phyloP scores from a whole-genome alignment of 2,113 vertebrate species.

The Nestor notabilis region DNA sequence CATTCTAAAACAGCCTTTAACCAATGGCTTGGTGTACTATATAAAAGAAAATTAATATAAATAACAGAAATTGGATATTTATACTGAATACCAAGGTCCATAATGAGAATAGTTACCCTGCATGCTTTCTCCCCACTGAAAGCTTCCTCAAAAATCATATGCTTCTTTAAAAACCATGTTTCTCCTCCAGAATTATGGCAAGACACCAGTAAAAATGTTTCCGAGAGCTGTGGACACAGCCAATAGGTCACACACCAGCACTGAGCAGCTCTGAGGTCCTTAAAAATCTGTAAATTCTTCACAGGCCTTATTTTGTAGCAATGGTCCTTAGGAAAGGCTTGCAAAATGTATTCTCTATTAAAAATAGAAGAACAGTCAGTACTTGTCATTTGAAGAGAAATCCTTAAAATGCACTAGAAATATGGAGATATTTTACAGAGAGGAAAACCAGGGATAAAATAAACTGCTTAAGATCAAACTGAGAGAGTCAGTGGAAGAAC shows the following conservation, averaged over 20 bases:
- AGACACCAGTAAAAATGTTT: not conserved
- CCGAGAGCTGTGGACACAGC: not conserved
- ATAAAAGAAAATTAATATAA: not conserved
- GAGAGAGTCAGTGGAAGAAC: not conserved
- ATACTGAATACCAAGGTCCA: not conserved
- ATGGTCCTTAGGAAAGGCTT: not conserved
- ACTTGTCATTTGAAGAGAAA: not conserved
- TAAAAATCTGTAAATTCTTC: not conserved
- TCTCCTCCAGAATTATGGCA: not conserved
- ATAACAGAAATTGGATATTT: not conserved
- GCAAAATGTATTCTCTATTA: not conserved
- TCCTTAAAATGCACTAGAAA: not conserved
- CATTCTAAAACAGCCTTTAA: not conserved
- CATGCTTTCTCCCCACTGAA: not conserved
- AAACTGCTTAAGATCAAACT: not conserved
- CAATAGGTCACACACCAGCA: not conserved
- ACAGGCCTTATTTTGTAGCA: not conserved
- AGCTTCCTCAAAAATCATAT: not conserved
- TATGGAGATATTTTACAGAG: not conserved
- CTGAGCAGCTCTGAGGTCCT: not conserved
- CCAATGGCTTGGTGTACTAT: not conserved
- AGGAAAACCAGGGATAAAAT: not conserved
- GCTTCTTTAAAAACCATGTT: not conserved
- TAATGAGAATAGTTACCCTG: not conserved
- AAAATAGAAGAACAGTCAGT: not conserved